These are phyloP conservation scores for Heliconius erato DNA, from an alignment of 2,888 invertebrate species.

Conservation along the genomic window DNA sequence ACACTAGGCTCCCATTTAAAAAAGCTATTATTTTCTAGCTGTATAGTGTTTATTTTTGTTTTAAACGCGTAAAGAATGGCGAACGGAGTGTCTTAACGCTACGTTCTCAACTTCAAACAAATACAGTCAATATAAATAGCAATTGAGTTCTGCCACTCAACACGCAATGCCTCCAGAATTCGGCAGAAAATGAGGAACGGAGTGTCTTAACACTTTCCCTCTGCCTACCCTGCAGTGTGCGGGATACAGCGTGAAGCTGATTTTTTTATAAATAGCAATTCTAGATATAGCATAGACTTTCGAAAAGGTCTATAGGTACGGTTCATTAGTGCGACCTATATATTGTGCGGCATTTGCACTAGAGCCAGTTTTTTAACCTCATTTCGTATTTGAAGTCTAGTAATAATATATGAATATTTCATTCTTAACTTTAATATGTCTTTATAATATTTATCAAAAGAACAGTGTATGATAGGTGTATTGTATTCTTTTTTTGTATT, in stretches of 20 bases:
- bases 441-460: not conserved
- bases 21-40: too few relatives aligned
- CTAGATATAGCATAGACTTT: not conserved
- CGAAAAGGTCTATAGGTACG: constrained; percentile 39
- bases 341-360: constrained; percentile 27
- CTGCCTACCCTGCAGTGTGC: too few relatives aligned
- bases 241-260: too few relatives aligned
- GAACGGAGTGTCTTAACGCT: too few relatives aligned
- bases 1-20: too few relatives aligned
- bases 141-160: too few relatives aligned
- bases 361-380: constrained; percentile 18
- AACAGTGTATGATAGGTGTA: not conserved
- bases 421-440: not conserved
- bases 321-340: constrained; percentile 40
- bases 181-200: too few relatives aligned
- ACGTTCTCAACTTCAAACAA: not conserved
- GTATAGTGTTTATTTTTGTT: too few relatives aligned
- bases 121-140: not conserved
- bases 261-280: not conserved
- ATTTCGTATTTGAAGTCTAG: constrained; percentile 5
- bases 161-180: too few relatives aligned
- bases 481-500: not conserved
- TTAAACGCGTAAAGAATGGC: too few relatives aligned
- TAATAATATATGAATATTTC: constrained; percentile 17
- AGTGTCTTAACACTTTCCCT: too few relatives aligned